Base-by-base conservation (phyloP, 2,113 vertebrate species). In the Athene cunicularia region DNA sequence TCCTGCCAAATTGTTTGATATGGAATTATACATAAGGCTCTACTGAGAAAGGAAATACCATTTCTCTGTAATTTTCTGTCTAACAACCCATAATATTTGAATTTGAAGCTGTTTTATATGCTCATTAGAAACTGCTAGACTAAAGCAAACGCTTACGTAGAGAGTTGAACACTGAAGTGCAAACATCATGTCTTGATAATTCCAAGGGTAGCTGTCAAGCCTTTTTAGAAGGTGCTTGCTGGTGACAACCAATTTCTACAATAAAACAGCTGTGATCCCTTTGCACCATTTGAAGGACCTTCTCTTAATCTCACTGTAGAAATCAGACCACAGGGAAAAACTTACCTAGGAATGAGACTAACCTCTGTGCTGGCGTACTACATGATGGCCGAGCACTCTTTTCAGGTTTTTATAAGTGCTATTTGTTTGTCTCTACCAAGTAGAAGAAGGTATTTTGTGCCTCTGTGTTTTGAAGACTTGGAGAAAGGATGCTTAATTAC, bases 101-200 rank as follows among this genome's bases (percentile, higher is more conserved):
- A 49, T 75, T 55, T 60, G 27, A 37, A 77, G 45, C 37, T 45
- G 32, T 53, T 43, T 39, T 45, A 9, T 27, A 16, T 67, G 16
- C 4, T 68, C 3, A 4, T 22, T 73, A 37, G 16, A 53, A 83
- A 37, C 30, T 33, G 5, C 50, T 60, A 56, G 26, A 59, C 27
- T 66, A 3, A 85, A 64, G 9, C 0, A 1, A 86, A 43, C 30
- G 9, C 1, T 63, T 43, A 12, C 12, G 8, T 56, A 32, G 16
- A 32, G 63, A 88, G 21, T 27, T 70, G 58, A 39, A 59, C 1
- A 2, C 1, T 32, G 50, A 71, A 71, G 12, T 24, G n/a, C 50
- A 68, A 47, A 12, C 11, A 3, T 21, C 1, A 0, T 24, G 8
- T 26, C 5, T 1, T 6, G 6, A 23, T n/a, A 68, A 10, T 63